Evolutionary conservation across 2,888 invertebrate species (phyloP).

Genomic region (Tetragonisca angustula): DNA sequence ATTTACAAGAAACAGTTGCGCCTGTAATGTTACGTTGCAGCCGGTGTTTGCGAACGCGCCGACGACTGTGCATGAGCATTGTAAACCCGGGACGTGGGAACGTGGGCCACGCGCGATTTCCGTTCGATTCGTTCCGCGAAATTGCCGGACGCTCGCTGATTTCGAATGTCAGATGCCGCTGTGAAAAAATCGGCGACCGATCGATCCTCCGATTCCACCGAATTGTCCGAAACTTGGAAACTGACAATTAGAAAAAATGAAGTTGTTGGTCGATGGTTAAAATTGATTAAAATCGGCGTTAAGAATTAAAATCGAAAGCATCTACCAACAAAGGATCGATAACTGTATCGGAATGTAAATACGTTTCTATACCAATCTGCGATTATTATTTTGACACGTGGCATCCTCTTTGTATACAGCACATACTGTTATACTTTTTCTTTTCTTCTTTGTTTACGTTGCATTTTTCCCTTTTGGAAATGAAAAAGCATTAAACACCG

Average conservation of each 20-base stretch:
- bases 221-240: no score
- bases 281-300: neutral
- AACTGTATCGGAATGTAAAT: neutral
- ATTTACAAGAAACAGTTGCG: conserved; percentile 37
- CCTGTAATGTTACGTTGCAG: conserved; percentile 43
- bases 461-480: no score
- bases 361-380: no score
- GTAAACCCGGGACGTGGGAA: conserved; percentile 47
- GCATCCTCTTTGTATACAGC: no score
- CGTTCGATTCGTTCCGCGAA: conserved; percentile 37
- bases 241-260: no score
- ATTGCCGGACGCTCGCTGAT: conserved; percentile 3
- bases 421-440: no score
- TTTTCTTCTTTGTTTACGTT: no score
- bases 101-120: conserved; percentile 20
- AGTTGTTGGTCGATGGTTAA: no score
- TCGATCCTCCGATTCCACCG: neutral
- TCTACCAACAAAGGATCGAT: neutral
- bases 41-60: conserved; percentile 40
- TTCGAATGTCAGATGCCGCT: conserved; percentile 6
- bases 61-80: conserved; percentile 17
- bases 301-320: neutral
- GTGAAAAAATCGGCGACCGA: neutral
- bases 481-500: no score
- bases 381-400: neutral